Evolutionary conservation across 2,113 vertebrate species (phyloP).

Genomic region (Aramus guarauna): DNA sequence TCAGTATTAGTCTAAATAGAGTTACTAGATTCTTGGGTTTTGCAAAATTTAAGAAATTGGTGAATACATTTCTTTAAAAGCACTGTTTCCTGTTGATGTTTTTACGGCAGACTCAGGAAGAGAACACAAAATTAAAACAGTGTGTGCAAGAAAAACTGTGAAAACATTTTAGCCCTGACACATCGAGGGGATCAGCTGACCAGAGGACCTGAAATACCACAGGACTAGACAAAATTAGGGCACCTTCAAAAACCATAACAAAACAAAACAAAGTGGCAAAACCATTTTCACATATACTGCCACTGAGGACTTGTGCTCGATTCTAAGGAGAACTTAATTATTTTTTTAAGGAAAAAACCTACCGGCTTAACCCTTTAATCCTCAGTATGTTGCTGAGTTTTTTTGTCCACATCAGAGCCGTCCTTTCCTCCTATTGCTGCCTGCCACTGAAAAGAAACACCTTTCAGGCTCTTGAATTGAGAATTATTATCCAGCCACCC

Average conservation of each 20-base stretch:
- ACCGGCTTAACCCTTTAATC: background rate
- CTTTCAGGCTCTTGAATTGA: background rate
- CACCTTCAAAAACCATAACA: background rate
- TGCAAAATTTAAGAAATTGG: background rate
- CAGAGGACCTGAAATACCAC: background rate
- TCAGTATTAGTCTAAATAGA: background rate
- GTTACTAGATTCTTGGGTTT: background rate
- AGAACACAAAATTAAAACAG: background rate
- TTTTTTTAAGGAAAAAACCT: background rate
- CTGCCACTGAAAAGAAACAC: background rate
- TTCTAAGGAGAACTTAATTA: background rate
- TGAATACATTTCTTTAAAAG: background rate
- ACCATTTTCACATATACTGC: background rate
- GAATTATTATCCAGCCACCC: background rate
- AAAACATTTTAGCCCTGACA: background rate
- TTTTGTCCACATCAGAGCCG: background rate
- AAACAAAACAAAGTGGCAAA: background rate
- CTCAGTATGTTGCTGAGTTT: background rate
- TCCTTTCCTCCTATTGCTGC: background rate
- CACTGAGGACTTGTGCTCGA: background rate
- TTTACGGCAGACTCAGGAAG: background rate
- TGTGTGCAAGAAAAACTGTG: background rate
- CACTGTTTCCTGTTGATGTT: background rate
- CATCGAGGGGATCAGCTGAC: background rate
- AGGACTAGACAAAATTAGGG: background rate